Evolutionary conservation across 35 echinoderm and acorn worm species (phyloP).

Genomic region (Strongylocentrotus purpuratus): DNA sequence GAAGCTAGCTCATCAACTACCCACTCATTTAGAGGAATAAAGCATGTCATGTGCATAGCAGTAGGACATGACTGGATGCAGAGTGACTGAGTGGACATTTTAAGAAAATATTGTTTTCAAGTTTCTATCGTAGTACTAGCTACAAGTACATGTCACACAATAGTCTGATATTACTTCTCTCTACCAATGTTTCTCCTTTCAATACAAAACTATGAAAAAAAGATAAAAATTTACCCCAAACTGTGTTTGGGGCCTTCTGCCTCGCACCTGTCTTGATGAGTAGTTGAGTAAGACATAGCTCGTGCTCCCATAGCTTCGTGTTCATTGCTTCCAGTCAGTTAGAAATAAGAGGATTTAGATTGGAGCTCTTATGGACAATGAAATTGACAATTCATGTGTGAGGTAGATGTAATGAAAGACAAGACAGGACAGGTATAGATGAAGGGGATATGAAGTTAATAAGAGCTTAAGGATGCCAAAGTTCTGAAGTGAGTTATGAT

Average conservation of each 20-base stretch:
- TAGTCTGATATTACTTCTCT: no score
- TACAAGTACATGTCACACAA: no score
- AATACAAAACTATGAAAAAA: neutral
- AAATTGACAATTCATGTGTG: neutral
- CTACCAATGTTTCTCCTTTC: neutral
- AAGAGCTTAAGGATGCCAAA: neutral
- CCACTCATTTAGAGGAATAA: neutral
- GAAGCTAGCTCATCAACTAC: neutral
- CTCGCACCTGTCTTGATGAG: neutral
- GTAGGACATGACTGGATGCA: neutral
- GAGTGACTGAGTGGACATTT: neutral
- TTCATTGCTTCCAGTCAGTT: neutral
- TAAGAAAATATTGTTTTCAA: neutral
- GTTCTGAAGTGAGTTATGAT: neutral
- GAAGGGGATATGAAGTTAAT: neutral
- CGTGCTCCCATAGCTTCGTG: neutral
- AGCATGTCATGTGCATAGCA: neutral
- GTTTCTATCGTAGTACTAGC: no score
- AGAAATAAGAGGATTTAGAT: neutral
- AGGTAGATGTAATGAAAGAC: neutral
- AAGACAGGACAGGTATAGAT: neutral
- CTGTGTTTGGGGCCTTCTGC: neutral
- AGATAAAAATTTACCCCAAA: neutral
- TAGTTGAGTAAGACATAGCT: neutral
- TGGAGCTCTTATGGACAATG: neutral